These are phyloP conservation scores for Monochamus saltuarius DNA, from an alignment of 1,140 invertebrate genomes.

Conservation along the genomic window DNA sequence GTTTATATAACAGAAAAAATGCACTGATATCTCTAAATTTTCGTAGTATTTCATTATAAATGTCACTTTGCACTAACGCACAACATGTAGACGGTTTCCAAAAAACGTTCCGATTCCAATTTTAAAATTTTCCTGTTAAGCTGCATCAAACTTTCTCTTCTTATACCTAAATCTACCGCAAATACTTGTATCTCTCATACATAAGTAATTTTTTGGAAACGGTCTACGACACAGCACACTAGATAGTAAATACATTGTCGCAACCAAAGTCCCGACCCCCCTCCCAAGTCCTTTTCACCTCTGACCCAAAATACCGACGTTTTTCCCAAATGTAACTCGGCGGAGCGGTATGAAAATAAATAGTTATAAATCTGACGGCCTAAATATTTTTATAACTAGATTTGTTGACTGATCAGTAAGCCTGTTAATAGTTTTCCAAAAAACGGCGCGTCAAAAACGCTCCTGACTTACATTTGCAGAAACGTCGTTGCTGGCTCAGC, in stretches of 20 bases:
- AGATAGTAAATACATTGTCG: constrained; percentile 26
- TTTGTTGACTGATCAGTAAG: constrained; percentile 44
- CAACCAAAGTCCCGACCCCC: constrained; percentile 25
- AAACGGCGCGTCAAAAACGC: constrained; percentile 28
- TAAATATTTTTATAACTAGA: constrained; percentile 47
- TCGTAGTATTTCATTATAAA: constrained; percentile 39
- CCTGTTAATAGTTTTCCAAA: constrained; percentile 38
- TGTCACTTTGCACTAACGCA: constrained; percentile 42
- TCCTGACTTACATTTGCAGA: too few relatives aligned
- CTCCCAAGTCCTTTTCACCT: constrained; percentile 17
- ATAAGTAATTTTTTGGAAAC: constrained; percentile 1
- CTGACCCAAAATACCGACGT: constrained; percentile 24
- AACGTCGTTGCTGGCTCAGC: too few relatives aligned
- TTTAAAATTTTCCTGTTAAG: too few relatives aligned
- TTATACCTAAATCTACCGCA: too few relatives aligned
- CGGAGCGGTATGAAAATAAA: constrained; percentile 14
- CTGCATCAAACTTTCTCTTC: too few relatives aligned
- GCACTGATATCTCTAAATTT: constrained; percentile 42
- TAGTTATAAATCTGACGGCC: constrained; percentile 39
- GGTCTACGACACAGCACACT: constrained; percentile 7
- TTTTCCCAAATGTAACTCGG: constrained; percentile 2
- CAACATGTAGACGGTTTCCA: constrained; percentile 17
- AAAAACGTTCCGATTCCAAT: not conserved
- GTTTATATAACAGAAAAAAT: constrained; percentile 40
- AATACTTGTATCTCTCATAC: not conserved